Evolutionary conservation across 2,113 vertebrate species (phyloP).

Genomic region (Campylomormyrus numenius): DNA sequence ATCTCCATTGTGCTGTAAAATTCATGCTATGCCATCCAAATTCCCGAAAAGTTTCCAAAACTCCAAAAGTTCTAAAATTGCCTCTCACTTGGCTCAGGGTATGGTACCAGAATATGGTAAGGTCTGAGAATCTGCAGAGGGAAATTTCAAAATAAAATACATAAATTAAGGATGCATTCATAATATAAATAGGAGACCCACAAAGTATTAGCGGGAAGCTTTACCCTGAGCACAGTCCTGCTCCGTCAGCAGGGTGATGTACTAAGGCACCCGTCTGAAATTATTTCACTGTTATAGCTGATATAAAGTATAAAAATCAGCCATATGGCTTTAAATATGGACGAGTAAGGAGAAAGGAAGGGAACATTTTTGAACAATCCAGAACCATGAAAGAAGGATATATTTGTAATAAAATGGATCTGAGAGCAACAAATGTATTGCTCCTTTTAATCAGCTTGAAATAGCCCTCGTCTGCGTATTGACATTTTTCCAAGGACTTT

Average conservation of each 20-base stretch:
- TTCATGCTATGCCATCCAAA: background rate
- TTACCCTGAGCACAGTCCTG: background rate
- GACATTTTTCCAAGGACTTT: conserved; percentile 3
- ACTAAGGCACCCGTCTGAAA: background rate
- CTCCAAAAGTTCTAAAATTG: background rate
- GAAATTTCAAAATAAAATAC: background rate
- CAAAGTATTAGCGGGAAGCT: background rate
- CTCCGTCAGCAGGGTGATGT: background rate
- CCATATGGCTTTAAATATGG: background rate
- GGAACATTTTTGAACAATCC: background rate
- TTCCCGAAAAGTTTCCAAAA: background rate
- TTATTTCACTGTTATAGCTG: background rate
- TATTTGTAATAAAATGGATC: background rate
- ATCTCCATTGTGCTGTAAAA: background rate
- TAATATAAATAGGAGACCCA: background rate
- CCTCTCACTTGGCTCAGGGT: background rate
- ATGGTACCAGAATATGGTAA: background rate
- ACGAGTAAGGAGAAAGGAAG: background rate
- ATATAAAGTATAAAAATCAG: background rate
- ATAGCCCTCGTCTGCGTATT: background rate
- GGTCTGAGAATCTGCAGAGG: background rate
- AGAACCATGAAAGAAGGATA: background rate
- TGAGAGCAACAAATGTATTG: background rate
- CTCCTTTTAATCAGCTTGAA: background rate
- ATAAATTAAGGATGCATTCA: background rate